Base-by-base conservation (phyloP, 2,113 vertebrate species). In the Paratilapia polleni region DNA sequence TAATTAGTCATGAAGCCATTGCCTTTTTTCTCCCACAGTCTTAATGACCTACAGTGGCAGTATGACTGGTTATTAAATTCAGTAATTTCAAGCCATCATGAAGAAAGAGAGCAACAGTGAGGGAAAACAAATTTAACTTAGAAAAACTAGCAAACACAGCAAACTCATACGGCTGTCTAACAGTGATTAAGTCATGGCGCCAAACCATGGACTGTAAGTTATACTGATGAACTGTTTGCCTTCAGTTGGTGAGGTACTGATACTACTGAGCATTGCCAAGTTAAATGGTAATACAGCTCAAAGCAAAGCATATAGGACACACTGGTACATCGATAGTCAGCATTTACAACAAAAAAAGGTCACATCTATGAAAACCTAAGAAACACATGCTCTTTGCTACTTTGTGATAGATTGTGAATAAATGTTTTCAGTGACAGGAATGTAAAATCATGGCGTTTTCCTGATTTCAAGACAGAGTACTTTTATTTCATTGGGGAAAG, bases 11-110 rank as follows among this genome's bases (percentile, higher is more conserved):
- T 63, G 34, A 78, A 77, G 80, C 47, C n/a, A 12, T 52, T 26
- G n/a, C 59, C 59, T 28, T 22, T n/a, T 52, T 81, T 79, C 60
- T 82, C 56, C 43, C 14, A 4, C 78, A 66, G 34, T 80, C 88
- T 82, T 78, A 81, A 89, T 82, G 80, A 87, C 70, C 70, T 31
- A 1, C 5, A 86, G 80, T 54, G 56, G 56, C 11, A 38, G 36
- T 63, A 64, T 61, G 28, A 43, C 62, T 78, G 59, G 11, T 81
- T 86, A 86, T 83, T 88, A 60, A 86, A 88, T 85, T 75, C 28
- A 89, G 63, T 56, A 2, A 22, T 82, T 68, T 77, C 15, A 63
- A 68, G 78, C 52, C 81, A 83, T 57, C 5, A 17, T 41, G 6
- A 78, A 58, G 20, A 84, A 36, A 73, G 58, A 52, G 28, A 36